Evolutionary conservation across 2,797 vertebrate genomes (phyloP).

Genomic region (Ciconia nigra): DNA sequence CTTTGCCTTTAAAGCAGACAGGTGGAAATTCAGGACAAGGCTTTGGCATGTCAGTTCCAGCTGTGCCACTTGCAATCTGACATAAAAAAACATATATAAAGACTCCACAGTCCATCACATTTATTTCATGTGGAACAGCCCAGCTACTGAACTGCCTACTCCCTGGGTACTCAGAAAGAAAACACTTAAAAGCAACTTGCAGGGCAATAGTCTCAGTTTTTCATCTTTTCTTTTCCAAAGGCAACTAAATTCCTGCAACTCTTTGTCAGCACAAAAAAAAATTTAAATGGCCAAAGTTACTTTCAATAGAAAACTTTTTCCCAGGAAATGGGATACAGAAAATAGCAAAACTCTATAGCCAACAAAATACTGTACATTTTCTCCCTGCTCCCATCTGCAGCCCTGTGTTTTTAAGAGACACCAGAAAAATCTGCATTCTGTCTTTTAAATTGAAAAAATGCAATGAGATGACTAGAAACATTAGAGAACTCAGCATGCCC

Average conservation of each 20-base stretch:
- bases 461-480: neutral
- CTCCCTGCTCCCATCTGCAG: neutral
- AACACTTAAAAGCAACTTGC: neutral
- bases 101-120: neutral
- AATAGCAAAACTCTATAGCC: constrained; percentile 10
- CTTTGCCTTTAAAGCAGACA: neutral
- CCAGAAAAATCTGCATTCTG: neutral
- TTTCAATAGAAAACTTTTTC: constrained; percentile 1
- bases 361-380: constrained; percentile 27
- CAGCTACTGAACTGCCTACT: neutral
- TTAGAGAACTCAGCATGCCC: neutral
- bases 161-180: neutral
- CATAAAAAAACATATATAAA: neutral
- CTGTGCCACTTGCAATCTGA: neutral
- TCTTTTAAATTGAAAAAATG: neutral
- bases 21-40: neutral
- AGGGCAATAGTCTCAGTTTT: neutral
- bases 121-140: neutral
- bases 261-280: neutral
- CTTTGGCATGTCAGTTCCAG: neutral
- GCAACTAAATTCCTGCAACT: neutral
- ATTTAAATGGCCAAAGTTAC: neutral
- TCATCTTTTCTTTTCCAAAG: neutral
- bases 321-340: constrained; percentile 1
- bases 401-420: neutral